phyloP scores from a whole-genome alignment of 2,113 vertebrate genomes.

The Notechis scutatus region DNA sequence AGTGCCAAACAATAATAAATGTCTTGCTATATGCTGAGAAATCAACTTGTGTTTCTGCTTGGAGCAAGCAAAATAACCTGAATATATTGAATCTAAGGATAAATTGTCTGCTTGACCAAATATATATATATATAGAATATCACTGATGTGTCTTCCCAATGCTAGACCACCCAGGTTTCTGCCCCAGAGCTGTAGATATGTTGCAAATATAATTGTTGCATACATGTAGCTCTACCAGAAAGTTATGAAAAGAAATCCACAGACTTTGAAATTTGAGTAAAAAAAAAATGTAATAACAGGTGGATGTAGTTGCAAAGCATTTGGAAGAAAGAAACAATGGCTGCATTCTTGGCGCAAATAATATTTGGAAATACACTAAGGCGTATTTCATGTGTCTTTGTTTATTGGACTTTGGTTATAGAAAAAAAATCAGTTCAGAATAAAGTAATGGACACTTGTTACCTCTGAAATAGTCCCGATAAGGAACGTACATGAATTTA shows the following conservation, averaged over 20 bases:
- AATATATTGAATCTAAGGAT: conserved; percentile 24
- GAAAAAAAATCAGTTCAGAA: background rate
- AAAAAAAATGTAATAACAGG: background rate
- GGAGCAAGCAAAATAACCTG: conserved; percentile 44
- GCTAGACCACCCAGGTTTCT: background rate
- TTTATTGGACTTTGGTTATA: background rate
- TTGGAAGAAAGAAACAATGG: background rate
- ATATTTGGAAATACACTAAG: background rate
- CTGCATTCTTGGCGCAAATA: background rate
- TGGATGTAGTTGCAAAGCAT: background rate
- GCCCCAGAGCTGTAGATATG: background rate
- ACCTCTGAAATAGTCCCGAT: background rate
- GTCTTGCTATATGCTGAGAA: conserved; percentile 28
- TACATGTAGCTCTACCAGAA: background rate
- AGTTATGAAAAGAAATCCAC: background rate
- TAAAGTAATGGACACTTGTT: background rate
- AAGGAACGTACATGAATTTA: background rate
- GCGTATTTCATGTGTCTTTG: background rate
- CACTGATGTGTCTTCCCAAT: background rate
- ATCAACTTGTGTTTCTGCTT: conserved; percentile 51
- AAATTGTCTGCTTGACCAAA: conserved; percentile 7
- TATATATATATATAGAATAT: conserved; percentile 39
- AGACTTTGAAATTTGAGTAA: background rate
- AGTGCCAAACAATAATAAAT: conserved; percentile 56
- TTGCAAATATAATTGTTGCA: background rate